phyloP scores from a whole-genome alignment of 1,140 invertebrate species.

The Solen grandis region DNA sequence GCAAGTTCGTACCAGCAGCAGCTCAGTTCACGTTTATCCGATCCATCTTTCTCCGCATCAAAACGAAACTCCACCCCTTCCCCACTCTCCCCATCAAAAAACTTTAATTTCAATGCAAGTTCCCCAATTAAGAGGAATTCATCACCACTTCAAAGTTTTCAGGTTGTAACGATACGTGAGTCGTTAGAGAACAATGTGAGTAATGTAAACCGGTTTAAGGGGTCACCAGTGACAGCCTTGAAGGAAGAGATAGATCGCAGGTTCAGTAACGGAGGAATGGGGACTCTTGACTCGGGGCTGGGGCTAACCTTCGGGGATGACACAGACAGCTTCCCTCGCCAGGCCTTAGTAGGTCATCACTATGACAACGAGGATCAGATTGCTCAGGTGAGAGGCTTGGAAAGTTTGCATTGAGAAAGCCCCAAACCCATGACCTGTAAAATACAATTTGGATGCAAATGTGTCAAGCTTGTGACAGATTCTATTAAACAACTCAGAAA shows the following conservation, averaged over 20 bases:
- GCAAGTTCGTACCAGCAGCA: conserved; percentile 35
- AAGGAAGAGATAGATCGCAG: conserved; percentile 78
- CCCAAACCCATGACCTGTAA: too few species aligned
- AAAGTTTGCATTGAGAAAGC: too few species aligned
- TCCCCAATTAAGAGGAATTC: conserved; percentile 46
- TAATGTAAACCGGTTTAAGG: conserved; percentile 68
- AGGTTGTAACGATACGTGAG: conserved; percentile 63
- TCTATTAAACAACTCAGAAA: too few species aligned
- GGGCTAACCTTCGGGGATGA: conserved; percentile 21
- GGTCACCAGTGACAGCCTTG: conserved; percentile 77
- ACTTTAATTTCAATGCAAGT: neutral
- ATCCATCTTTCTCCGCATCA: conserved; percentile 38
- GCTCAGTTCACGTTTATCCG: conserved; percentile 35
- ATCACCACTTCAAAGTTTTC: conserved; percentile 48
- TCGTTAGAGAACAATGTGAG: conserved; percentile 69
- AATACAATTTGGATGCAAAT: too few species aligned
- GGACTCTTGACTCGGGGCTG: conserved; percentile 33
- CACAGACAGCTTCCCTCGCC: conserved; percentile 8
- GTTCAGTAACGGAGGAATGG: conserved; percentile 21
- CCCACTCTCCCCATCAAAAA: conserved; percentile 18
- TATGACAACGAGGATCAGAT: conserved; percentile 38
- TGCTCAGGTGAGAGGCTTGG: neutral
- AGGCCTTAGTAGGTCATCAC: conserved; percentile 13
- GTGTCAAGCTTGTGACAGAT: too few species aligned
- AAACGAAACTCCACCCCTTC: conserved; percentile 67